These are phyloP conservation scores for Ectemnius continuus DNA, from an alignment of 2,888 invertebrate species.

Conservation along the genomic window DNA sequence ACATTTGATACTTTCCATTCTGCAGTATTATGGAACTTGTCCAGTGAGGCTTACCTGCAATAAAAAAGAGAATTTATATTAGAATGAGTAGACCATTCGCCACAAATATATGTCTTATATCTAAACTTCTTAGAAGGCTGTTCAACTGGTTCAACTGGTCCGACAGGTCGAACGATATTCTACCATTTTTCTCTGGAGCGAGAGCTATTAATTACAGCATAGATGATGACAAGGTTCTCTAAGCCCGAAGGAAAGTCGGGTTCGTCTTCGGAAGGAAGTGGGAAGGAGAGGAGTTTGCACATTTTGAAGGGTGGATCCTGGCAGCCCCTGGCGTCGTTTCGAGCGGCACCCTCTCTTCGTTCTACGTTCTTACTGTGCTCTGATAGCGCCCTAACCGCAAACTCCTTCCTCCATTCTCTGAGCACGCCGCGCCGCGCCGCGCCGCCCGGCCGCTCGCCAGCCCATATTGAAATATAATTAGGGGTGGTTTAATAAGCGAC, in stretches of 20 bases:
- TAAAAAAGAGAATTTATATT: conserved; percentile 26
- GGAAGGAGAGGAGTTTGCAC: conserved; percentile 49
- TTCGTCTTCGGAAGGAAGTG: conserved; percentile 27
- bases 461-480: conserved; percentile 73
- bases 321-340: conserved; percentile 50
- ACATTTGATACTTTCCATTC: too few relatives aligned
- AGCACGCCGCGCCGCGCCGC: too few relatives aligned
- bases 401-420: conserved; percentile 40
- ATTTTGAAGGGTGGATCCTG: conserved; percentile 31
- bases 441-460: conserved; percentile 47
- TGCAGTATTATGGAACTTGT: too few relatives aligned
- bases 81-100: background rate
- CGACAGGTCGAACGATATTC: conserved; percentile 39
- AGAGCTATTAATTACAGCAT: conserved; percentile 59
- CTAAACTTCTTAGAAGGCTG: too few relatives aligned
- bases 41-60: conserved; percentile 50
- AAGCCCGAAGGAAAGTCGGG: conserved; percentile 14
- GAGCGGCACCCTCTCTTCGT: conserved; percentile 18
- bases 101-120: background rate
- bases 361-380: background rate
- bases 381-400: conserved; percentile 15
- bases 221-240: conserved; percentile 34
- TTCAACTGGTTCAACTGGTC: background rate
- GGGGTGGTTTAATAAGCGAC: conserved; percentile 71
- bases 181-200: conserved; percentile 52